These are phyloP conservation scores for Gallirallus australis DNA, from an alignment of 2,797 vertebrate genomes.

Conservation along the genomic window DNA sequence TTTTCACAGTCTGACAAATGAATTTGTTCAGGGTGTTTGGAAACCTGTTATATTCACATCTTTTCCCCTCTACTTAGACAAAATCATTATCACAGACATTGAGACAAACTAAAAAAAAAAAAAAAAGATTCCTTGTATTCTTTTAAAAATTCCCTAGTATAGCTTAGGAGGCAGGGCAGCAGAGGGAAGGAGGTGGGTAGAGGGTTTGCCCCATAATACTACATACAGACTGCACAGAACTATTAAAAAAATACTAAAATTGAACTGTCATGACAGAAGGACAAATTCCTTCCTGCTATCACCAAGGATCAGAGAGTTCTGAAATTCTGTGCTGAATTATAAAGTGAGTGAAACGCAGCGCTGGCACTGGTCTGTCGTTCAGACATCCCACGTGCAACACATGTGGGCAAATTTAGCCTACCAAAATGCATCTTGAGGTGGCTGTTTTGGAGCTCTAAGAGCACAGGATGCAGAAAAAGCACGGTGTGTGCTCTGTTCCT, in stretches of 20 bases:
- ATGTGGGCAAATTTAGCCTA: not conserved
- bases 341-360: not conserved
- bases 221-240: not conserved
- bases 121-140: not conserved
- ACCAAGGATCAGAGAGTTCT: not conserved
- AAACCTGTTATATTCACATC: not conserved
- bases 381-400: not conserved
- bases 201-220: not conserved
- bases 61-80: not conserved
- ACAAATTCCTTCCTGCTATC: not conserved
- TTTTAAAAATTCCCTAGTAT: not conserved
- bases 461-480: not conserved
- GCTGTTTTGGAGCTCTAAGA: not conserved
- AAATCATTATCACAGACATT: not conserved
- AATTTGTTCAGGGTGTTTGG: not conserved
- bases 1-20: slow-evolving; percentile 6
- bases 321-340: not conserved
- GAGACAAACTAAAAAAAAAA: not conserved
- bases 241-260: not conserved
- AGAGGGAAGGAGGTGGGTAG: not conserved
- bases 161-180: not conserved
- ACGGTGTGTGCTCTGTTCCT: accelerated
- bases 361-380: not conserved
- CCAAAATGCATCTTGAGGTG: not conserved
- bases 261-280: not conserved